A percentile compares a stretch with the other conserved stretches of the same genome.
phyloP scores from a whole-genome alignment of 2,888 invertebrate genomes.

The Xestia ashworthii region DNA sequence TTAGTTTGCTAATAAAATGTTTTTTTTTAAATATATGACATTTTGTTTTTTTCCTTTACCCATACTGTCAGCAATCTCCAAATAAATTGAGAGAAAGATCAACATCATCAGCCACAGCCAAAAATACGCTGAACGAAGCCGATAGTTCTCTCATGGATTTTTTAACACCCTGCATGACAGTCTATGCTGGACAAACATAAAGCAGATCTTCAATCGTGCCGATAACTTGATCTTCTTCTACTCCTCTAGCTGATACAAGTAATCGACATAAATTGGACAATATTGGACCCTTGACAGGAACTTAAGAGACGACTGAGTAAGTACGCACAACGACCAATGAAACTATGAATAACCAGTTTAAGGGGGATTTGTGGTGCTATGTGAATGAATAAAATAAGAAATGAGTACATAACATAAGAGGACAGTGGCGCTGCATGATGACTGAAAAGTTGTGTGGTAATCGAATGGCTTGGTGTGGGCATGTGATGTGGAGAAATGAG shows the following conservation, averaged over 20 bases:
- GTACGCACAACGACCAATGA: neutral
- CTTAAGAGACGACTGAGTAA: neutral
- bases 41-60: slow-evolving; percentile 56
- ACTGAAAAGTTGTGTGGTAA: too few relatives aligned
- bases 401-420: too few relatives aligned
- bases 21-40: slow-evolving; percentile 77
- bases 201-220: neutral
- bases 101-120: too few relatives aligned
- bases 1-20: slow-evolving; percentile 91
- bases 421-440: too few relatives aligned
- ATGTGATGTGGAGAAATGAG: too few relatives aligned
- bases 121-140: neutral
- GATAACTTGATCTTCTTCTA: neutral
- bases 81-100: neutral
- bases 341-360: neutral
- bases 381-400: too few relatives aligned
- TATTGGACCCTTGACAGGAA: neutral
- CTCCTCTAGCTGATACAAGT: neutral
- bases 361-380: too few relatives aligned
- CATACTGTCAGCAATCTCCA: neutral
- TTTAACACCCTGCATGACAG: neutral
- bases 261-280: neutral
- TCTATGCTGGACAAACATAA: neutral
- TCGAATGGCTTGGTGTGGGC: too few relatives aligned
- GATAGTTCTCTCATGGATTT: neutral